Evolutionary conservation across 1,140 invertebrate genomes (phyloP), one percentile per base, ranked within the genome.

Genomic region (Drosophila ercepeae): DNA sequence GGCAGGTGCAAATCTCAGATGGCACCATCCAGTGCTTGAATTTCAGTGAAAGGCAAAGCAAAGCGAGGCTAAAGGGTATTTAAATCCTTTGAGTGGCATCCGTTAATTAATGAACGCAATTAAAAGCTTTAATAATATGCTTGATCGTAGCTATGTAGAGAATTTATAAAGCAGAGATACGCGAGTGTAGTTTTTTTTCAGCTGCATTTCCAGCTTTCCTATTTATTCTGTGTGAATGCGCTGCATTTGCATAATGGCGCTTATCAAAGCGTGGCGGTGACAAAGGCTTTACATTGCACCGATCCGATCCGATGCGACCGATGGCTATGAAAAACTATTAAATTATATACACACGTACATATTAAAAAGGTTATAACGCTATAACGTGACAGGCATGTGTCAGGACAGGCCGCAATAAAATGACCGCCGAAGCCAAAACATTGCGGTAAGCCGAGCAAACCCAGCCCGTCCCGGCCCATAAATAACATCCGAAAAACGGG

Each of bases 381-480:
- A 52, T 72, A 48, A 65, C 61, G 58, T 84, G 81, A 84, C 81
- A 81, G 76, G 61, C 81, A 65, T 48, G 67, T 84, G 81, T 79
- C 79, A 86, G 65, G 21, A 27, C 68, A 60, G 72, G 72, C 81
- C 81, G 58, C 81, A 84, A 86, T 78, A 86, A 84, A 84, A 81
- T 84, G 76, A 74, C 81, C 75, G 64, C 69, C 64, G 63, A 71
- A 70, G 70, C 78, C 81, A 81, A 79, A 84, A 76, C 72, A 84
- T 76, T 84, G 79, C 67, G 76, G 79, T 81, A 67, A 83, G 67
- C 68, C 76, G 23, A 41, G 39, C 49, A 45, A 61, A 61, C 39
- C 59, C 59, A 39, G 42, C 27, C 14, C 21, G 29, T 19, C 55
- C 23, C 21, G 29, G 25, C 55, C 23, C 78, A 79, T 81, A 81